These are phyloP conservation scores for Xylophagus ater DNA, from an alignment of 2,888 invertebrate species.

Conservation along the genomic window DNA sequence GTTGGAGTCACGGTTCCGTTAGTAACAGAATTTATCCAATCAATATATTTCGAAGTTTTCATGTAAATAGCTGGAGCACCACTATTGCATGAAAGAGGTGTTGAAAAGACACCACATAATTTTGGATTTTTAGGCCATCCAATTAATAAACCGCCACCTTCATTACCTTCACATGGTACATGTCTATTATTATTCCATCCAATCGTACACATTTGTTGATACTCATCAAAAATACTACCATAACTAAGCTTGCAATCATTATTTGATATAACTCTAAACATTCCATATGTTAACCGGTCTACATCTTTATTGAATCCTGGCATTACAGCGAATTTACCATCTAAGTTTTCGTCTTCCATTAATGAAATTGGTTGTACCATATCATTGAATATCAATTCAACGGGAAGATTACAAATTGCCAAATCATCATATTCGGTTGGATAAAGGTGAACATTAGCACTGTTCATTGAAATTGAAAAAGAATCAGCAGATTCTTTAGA, in stretches of 20 bases:
- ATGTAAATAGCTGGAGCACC: conserved; percentile 5
- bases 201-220: conserved; percentile 11
- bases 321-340: conserved; percentile 10
- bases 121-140: conserved; percentile 13
- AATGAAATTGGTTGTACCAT: conserved; percentile 1
- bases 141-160: conserved; percentile 13
- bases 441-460: conserved; percentile 8
- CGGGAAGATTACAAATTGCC: conserved; percentile 11
- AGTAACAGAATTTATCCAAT: no score
- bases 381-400: conserved; percentile 6
- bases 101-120: conserved; percentile 14
- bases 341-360: background rate
- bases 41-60: conserved; percentile 7
- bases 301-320: conserved; percentile 15
- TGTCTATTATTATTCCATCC: conserved; percentile 9
- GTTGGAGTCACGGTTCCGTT: no score
- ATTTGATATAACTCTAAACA: conserved; percentile 10
- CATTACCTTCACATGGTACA: conserved; percentile 9
- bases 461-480: conserved; percentile 7
- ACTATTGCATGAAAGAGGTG: background rate
- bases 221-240: conserved; percentile 12
- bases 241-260: conserved; percentile 5
- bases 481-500: background rate
- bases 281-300: conserved; percentile 15
- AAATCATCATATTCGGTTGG: conserved; percentile 17